Base-by-base conservation (phyloP, 1,140 invertebrate genomes). In the Drosophila sproati region DNA sequence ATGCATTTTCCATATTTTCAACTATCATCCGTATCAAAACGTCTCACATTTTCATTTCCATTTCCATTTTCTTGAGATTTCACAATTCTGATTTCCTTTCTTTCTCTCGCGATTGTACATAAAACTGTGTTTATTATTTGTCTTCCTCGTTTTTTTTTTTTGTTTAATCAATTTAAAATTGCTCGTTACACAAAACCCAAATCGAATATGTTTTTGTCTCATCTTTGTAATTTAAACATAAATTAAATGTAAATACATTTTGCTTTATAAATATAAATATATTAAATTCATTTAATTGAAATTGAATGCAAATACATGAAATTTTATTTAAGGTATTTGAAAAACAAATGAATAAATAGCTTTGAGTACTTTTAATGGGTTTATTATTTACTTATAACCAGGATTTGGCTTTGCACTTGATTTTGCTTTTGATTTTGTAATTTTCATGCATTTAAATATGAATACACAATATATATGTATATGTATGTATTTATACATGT, bases 1-100 rank as follows among this genome's bases (percentile, higher is more conserved):
- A 82, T 85, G 75, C 67, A 82, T 87, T 89, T 88, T 72, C 77
- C 87, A 75, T 70, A 70, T 64, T 72, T 70, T 64, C 68, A 59
- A 64, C 60, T 64, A 37, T 56, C 60, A 75, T 75, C 28, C 68
- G 52, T 71, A 71, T 59, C 50, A 63, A 39, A 64, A 77, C 67
- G 66, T 83, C 66, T 78, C 62, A 80, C 75, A 77, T 82, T 80
- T 73, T 61, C 60, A 50, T 73, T 73, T 63, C 41, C 41, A 47
- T 80, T 72, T 62, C 68, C 45, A 28, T 51, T 77, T 69, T 34
- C 4, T 34, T 34, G 34, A 0, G 20, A 20, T 20, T 20, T 20
- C 20, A n/a, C 20, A 52, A 76, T 66, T 55, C 37, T 34, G 8
- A 5, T 10, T 34, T 37, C 41, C 67, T 47, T 31, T 35, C 73